phyloP scores from a whole-genome alignment of 2,113 vertebrate genomes.

The Chaetorhynchus papuensis region DNA sequence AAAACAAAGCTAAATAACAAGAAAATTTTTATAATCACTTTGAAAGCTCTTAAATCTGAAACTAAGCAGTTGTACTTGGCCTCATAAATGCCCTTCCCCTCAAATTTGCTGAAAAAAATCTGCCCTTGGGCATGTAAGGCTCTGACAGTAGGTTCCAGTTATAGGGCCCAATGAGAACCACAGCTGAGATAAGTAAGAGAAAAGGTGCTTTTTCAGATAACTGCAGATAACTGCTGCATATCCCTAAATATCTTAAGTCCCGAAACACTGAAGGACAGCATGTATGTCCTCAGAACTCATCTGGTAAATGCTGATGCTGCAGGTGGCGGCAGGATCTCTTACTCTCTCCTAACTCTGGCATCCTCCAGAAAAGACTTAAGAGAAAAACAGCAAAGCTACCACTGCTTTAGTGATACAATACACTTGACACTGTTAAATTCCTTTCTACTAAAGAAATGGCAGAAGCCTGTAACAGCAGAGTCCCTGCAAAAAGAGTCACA shows the following conservation, averaged over 20 bases:
- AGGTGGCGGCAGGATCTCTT: slow-evolving; percentile 1
- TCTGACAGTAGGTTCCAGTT: not conserved
- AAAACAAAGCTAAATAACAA: not conserved
- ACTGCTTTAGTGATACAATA: not conserved
- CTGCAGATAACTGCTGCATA: not conserved
- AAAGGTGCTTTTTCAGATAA: not conserved
- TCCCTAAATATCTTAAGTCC: not conserved
- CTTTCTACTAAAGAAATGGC: not conserved
- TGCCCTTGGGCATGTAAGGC: not conserved
- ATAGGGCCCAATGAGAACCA: not conserved
- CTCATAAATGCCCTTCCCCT: not conserved
- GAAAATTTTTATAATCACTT: not conserved
- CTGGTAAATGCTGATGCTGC: not conserved
- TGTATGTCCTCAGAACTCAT: fast-evolving
- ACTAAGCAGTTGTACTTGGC: not conserved
- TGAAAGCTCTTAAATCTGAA: not conserved
- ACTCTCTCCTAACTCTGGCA: not conserved
- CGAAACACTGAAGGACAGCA: not conserved
- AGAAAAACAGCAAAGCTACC: not conserved
- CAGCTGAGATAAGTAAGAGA: not conserved
- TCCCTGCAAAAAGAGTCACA: not conserved
- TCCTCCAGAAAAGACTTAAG: not conserved
- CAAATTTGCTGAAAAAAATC: not conserved
- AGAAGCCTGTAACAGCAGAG: not conserved
- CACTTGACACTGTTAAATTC: not conserved